Evolutionary conservation across 2,888 invertebrate genomes (phyloP), one percentile per base, ranked within the genome.

Genomic region (Zelleria hepariella): DNA sequence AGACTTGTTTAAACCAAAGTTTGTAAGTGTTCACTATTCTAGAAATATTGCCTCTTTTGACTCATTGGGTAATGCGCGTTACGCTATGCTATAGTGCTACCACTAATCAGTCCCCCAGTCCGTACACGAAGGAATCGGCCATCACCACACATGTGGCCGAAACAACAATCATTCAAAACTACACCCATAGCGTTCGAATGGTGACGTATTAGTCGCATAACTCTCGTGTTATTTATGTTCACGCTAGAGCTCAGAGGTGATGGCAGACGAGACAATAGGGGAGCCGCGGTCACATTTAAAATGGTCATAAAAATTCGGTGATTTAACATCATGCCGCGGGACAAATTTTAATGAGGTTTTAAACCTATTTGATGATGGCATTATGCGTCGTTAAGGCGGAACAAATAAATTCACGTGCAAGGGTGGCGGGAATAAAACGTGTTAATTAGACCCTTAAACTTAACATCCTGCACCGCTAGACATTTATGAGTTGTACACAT

Each of bases 331-430:
- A 27, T 15, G 54, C 10, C 23, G 54, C 18, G 24, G 54, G 10
- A 15, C 24, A 54, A 23, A 26, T 54, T 26, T 26, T 54, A 54
- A 54, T 54, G 54, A 54, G 54, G 54, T 54, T 54, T 54, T 54
- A 25, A 54, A 54, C 23, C 51, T 23, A 51, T 51, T 51, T 51
- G 20, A 51, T 20, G 32, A 42, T 42, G 32, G 32, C 32, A 42
- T 42, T 42, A 42, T 15, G 10, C 32, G 32, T 42, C 32, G 32
- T 42, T 42, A 32, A 42, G 32, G 15, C 32, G 32, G 32, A 15
- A 42, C 32, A 42, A 10, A 42, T 42, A 42, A 42, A 42, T 42
- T 10, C 15, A 42, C 32, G 32, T 15, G 32, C 32, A 42, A 7
- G 32, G 32, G 32, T 10, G 10, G 51, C 21, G 8, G 51, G 21